Conservation (phyloP, 1,140 invertebrate species). For the Thalassaphorura encarpata region DNA sequence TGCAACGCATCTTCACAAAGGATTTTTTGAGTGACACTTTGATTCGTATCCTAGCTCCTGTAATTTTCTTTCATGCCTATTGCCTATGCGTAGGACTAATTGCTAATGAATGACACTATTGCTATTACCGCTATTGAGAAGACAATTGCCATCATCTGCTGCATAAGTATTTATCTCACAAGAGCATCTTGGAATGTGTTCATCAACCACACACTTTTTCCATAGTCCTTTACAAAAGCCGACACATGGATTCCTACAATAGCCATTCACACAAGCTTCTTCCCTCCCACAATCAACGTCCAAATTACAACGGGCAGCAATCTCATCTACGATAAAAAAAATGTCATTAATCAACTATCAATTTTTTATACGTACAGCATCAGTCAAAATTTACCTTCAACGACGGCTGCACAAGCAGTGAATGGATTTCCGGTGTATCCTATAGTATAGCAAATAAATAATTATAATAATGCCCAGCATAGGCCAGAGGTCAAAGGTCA, state of each 20-base stretch:
- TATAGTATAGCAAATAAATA: constrained; percentile 18
- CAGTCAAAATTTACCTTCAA: constrained; percentile 38
- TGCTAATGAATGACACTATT: too few species aligned
- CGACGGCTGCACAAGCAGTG: constrained; percentile 53
- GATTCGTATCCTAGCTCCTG: too few species aligned
- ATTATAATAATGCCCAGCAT: constrained; percentile 10
- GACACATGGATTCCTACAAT: constrained; percentile 53
- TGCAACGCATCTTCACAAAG: too few species aligned
- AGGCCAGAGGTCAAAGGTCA: background rate
- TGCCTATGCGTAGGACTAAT: too few species aligned
- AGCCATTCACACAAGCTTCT: constrained; percentile 51
- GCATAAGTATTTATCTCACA: constrained; percentile 32
- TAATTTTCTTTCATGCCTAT: too few species aligned
- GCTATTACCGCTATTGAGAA: constrained; percentile 26
- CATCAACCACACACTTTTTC: constrained; percentile 32
- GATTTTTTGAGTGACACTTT: too few species aligned
- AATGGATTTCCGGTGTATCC: constrained; percentile 72
- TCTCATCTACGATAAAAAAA: constrained; percentile 20
- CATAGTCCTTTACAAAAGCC: constrained; percentile 33
- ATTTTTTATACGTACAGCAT: background rate
- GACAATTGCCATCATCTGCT: constrained; percentile 31
- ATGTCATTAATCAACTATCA: background rate
- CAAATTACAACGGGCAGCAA: constrained; percentile 44
- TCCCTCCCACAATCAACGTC: constrained; percentile 54
- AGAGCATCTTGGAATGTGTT: constrained; percentile 30